Evolutionary conservation across 30 jellyfish, hydroid and myxozoan species (phyloP), one percentile per base, ranked within the genome.

Genomic region (Aurelia coerulea): DNA sequence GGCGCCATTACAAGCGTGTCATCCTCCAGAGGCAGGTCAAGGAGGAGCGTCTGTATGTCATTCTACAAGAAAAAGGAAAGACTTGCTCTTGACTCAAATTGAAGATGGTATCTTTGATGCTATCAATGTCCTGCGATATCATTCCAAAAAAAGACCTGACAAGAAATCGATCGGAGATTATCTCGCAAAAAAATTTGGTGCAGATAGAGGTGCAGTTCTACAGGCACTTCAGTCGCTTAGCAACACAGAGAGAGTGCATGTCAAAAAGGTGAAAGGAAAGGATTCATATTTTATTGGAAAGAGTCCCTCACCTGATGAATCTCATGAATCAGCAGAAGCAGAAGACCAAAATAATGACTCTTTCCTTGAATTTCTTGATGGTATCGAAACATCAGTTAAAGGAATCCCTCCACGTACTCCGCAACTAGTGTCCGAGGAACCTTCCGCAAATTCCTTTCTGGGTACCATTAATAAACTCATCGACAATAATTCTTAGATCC

Each of bases 311-410:
- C 59, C 79, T 68, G 79, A 68, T 2, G 16, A 68, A 18, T 41
- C 16, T 29, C 79, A 68, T 29, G 53, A 68, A 29, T 68, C 4
- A 31, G 23, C 32, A 29, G 62, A 68, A 68, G 56, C 59, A 29
- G 79, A 68, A 50, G 79, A 68, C 59, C 79, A 68, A 68, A 23
- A 68, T 18, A 65, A 65, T n/a, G n/a, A n/a, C n/a, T n/a, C n/a
- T n/a, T n/a, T n/a, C n/a, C n/a, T n/a, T n/a, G n/a, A n/a, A n/a
- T 65, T 65, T 65, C 51, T 65, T 23, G 79, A 68, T 68, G 79
- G 79, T 33, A 68, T 68, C 23, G 60, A 33, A 29, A 68, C 59
- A 13, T 6, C 68, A 58, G 68, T 58, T 6, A 58, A 58, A 58
- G 29, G 7, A 58, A 58, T 58, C 68, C 68, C 68, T 58, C 5